Base-by-base conservation (phyloP, 1,140 invertebrate species). In the Conus ventricosus region DNA sequence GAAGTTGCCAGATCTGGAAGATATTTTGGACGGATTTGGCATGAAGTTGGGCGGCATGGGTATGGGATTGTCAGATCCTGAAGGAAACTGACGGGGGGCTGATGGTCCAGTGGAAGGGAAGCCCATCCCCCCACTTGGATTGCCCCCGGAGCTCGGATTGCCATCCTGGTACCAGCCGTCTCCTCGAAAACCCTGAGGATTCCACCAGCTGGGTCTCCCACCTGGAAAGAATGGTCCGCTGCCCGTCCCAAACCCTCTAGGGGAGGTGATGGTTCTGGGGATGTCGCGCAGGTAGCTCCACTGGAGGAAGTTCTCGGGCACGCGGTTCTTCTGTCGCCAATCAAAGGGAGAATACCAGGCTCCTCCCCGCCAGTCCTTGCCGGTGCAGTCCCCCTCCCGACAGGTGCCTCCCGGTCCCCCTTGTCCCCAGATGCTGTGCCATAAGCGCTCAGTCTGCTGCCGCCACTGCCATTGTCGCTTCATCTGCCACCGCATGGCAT, bases 251-350 rank as follows among this genome's bases (percentile, higher is more conserved):
- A 86, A 86, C 4, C 39, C 39, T 23, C 20, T 25, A 8, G 84
- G 84, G 57, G 20, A 63, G 63, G 39, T 39, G 63, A 86, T 27
- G 4, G 84, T 86, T 27, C 84, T 60, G 51, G 84, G 84, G 6
- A 71, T 27, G 25, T 86, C 53, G 5, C 76, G 84, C 67, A 86
- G 17, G 67, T 86, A 86, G 20, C 63, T 86, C 84, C 84, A 86
- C 67, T 86, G 84, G 25, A 86, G 84, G 63, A 86, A 86, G 84
- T 86, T 86, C 84, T 86, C 84, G 15, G 84, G 84, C 20, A 86
- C 84, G n/a, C 84, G 63, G 84, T 86, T 86, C 71, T 27, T 75
- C 84, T 86, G 84, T 4, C 84, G 60, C 84, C 84, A 86, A 67
- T 86, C 84, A 20, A 86, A 86, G 63, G 84, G 84, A 75, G 84